Conservation (phyloP, 1,140 invertebrate species). For the Samia ricini region DNA sequence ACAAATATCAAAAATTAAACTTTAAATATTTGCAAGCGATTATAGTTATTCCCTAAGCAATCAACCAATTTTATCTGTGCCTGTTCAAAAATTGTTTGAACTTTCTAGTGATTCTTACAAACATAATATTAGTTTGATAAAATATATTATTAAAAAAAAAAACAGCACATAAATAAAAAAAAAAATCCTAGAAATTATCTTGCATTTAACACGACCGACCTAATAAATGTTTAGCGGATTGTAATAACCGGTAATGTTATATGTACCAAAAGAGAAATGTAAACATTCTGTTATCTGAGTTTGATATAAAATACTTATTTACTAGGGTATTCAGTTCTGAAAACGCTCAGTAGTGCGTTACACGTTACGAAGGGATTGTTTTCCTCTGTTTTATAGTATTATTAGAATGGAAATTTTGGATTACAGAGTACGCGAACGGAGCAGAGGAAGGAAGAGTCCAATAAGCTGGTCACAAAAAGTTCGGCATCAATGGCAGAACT, state of each 20-base stretch:
- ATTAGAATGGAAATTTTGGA: constrained; percentile 30
- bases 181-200: neutral
- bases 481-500: constrained; percentile 71
- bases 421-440: constrained; percentile 66
- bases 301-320: constrained; percentile 37
- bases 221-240: neutral
- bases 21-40: too few relatives aligned
- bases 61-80: too few relatives aligned
- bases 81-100: too few relatives aligned
- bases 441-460: constrained; percentile 64
- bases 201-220: neutral
- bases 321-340: neutral
- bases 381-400: neutral
- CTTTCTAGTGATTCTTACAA: too few relatives aligned
- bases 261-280: constrained; percentile 42
- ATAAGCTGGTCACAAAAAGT: constrained; percentile 76
- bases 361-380: neutral
- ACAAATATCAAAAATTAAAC: too few relatives aligned
- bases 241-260: constrained; percentile 20
- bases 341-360: neutral
- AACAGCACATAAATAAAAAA: too few relatives aligned
- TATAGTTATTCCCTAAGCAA: too few relatives aligned
- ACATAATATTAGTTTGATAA: too few relatives aligned
- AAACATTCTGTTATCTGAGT: constrained; percentile 57
- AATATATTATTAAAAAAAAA: too few relatives aligned